phyloP scores from a whole-genome alignment of 2,113 vertebrate genomes.

The Macroglossus sobrinus region DNA sequence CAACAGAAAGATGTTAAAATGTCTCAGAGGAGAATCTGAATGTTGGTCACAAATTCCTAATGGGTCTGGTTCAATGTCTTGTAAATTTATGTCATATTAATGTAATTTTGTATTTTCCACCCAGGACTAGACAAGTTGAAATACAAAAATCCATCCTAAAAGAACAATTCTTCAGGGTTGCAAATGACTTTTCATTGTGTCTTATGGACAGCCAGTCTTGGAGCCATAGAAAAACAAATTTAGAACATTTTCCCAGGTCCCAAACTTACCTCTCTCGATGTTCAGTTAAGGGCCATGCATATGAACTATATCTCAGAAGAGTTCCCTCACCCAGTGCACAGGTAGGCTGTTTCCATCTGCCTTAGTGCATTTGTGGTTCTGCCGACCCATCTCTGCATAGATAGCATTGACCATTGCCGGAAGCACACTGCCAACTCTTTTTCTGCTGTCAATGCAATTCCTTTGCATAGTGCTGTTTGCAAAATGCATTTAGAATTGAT shows the following conservation, averaged over 20 bases:
- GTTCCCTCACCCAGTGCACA: neutral
- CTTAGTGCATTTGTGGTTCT: neutral
- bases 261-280: neutral
- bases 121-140: neutral
- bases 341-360: neutral
- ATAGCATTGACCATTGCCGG: neutral
- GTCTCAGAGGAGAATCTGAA: neutral
- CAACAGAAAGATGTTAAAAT: neutral
- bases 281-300: neutral
- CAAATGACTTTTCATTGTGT: conserved; percentile 48
- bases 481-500: conserved; percentile 51
- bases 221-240: neutral
- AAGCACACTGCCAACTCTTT: neutral
- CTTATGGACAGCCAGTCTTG: neutral
- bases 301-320: neutral
- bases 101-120: conserved; percentile 19
- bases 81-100: neutral
- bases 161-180: neutral
- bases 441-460: neutral
- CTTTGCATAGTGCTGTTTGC: neutral
- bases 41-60: neutral
- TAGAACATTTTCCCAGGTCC: neutral
- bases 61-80: conserved; percentile 9
- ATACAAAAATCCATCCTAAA: neutral
- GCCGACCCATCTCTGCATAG: neutral